phyloP scores from a whole-genome alignment of 2,888 invertebrate species.

The Selenia dentaria region DNA sequence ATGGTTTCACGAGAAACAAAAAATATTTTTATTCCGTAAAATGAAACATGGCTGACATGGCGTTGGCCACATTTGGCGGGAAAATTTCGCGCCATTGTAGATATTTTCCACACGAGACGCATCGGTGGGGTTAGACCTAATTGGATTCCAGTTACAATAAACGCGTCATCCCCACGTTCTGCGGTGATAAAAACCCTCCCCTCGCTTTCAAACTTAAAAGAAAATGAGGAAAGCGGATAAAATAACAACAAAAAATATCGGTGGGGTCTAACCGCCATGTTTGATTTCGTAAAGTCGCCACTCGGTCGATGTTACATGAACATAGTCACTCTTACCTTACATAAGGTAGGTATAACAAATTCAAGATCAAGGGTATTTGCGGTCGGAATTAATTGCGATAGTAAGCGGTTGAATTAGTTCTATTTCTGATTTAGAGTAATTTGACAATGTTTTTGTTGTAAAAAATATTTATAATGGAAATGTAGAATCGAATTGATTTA shows the following conservation, averaged over 20 bases:
- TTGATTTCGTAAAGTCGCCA: too few species aligned
- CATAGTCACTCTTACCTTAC: too few species aligned
- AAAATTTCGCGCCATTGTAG: slow-evolving; percentile 44
- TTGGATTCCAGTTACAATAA: slow-evolving; percentile 69
- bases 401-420: slow-evolving; percentile 3
- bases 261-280: slow-evolving; percentile 3
- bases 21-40: too few species aligned
- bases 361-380: slow-evolving; percentile 53
- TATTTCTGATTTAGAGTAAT: slow-evolving; percentile 7
- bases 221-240: slow-evolving; percentile 42
- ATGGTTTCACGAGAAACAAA: too few species aligned
- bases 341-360: too few species aligned
- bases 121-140: slow-evolving; percentile 52
- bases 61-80: slow-evolving; percentile 24
- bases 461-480: too few species aligned
- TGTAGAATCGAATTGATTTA: too few species aligned
- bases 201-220: slow-evolving; percentile 43
- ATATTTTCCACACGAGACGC: slow-evolving; percentile 42
- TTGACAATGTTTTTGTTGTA: background rate
- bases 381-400: slow-evolving; percentile 5
- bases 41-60: too few species aligned
- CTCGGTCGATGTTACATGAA: too few species aligned
- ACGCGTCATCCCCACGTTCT: slow-evolving; percentile 46
- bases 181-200: slow-evolving; percentile 43
- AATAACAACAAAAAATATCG: slow-evolving; percentile 23